Base-by-base conservation (phyloP, 2,888 invertebrate species). In the Xestia c-nigrum region DNA sequence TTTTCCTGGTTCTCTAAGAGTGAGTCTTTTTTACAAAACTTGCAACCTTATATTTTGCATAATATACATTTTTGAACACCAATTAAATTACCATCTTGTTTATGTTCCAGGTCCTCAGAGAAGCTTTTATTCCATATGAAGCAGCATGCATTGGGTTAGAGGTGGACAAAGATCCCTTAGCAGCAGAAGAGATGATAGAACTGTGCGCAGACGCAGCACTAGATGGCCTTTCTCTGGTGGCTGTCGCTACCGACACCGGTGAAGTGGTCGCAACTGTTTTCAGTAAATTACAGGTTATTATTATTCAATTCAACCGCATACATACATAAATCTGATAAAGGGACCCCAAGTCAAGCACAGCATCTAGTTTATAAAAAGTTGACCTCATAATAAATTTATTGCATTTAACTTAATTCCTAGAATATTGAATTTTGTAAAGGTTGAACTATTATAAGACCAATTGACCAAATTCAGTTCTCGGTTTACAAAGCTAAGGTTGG, bases 211-310 rank as follows among this genome's bases (percentile, higher is more conserved):
- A 97, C 73, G 97, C 97, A 16, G 97, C 97, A 0, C 91, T 97
- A 64, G 98, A 98, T 89, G 98, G 98, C 0, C 97, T 97, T 0
- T 98, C 98, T 0, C 85, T 98, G 64, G 96, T 98, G 0, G 98
- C 97, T 0, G 93, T 97, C 0, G 97, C 97, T 71, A 94, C 95
- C 7, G 89, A 91, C 1, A 97, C 94, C 0, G 96, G 96, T 0
- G 94, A 97, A 88, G 97, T 98, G 2, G 97, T 95, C 4, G 97
- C 97, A 0, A 97, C 97, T 3, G 92, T 97, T 6, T 97, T 98
- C 88, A 98, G 98, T 92, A 98, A 98, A 94, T 93, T 98, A 76
- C 98, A 98, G 95, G 98, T 97, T 76, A 9, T 61, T 78, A 67
- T 38, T n/a, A 47, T 57, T 46, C 19, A 61, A 12, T 2, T 31